Base-by-base conservation (phyloP, 1,140 invertebrate genomes). In the Drosophila truncata region DNA sequence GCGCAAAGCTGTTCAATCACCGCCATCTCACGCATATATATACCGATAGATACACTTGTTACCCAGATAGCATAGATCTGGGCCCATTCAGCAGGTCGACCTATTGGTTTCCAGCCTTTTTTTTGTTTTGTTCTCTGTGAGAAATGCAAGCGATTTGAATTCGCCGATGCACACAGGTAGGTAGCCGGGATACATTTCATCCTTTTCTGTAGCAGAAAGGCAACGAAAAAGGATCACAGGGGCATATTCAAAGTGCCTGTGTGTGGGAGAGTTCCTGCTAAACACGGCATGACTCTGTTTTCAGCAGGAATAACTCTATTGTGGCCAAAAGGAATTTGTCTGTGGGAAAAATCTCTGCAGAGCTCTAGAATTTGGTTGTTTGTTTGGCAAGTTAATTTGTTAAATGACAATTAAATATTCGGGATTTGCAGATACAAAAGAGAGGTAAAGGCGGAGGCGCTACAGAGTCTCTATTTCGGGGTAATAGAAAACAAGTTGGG, bases 81-180 rank as follows among this genome's bases (percentile, higher is more conserved):
- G 82, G 78, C 13, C 42, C 67, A 84, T 85, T 85, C 72, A 83
- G 44, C 18, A 54, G 13, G 18, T 23, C 18, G 37, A 46, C 27
- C 52, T 54, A 63, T 65, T 44, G 75, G 47, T 63, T 72, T 73
- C 76, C 9, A 7, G 9, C 23, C 46, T 31, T 67, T 64, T 44
- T 64, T 20, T 25, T 29, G 47, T 33, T 54, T 18, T 27, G 31
- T 37, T 50, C 13, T 62, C 18, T 50, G 84, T 88, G 85, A 88
- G 82, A 87, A 88, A 81, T 70, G 85, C 81, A 90, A 70, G 66
- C 78, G 69, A 88, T 91, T 88, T 88, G 65, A 90, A 90, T 88
- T 90, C 70, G 60, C 50, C 69, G 65, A 31, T 65, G 55, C 54
- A 88, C 54, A 88, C 86, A 88, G 85, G 84, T 84, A 88, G 85